phyloP scores from a whole-genome alignment of 2,797 vertebrate species.

The Microctenopoma stevenorrisi region DNA sequence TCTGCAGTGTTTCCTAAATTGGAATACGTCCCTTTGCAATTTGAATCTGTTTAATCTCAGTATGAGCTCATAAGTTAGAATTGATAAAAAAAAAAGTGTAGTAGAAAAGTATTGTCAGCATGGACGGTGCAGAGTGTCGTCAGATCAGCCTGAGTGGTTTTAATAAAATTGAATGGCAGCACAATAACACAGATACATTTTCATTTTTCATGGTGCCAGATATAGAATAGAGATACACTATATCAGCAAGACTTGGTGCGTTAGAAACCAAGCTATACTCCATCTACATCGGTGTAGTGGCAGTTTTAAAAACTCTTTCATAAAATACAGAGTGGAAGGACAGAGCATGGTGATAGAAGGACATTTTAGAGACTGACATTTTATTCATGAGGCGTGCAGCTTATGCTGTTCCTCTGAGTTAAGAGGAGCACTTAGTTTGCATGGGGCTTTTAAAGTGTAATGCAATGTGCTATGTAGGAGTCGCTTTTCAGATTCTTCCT shows the following conservation, averaged over 20 bases:
- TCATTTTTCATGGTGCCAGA: slow-evolving; percentile 29
- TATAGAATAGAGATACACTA: slow-evolving; percentile 44
- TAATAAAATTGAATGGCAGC: slow-evolving; percentile 60
- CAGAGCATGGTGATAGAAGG: slow-evolving; percentile 48
- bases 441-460: slow-evolving; percentile 31
- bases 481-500: slow-evolving; percentile 33
- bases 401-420: slow-evolving; percentile 50
- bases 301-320: slow-evolving; percentile 64
- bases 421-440: slow-evolving; percentile 49
- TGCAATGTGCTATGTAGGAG: slow-evolving; percentile 13
- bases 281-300: slow-evolving; percentile 42
- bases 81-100: neutral
- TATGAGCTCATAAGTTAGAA: slow-evolving; percentile 42
- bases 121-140: slow-evolving; percentile 16
- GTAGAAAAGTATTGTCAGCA: slow-evolving; percentile 24
- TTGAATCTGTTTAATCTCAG: slow-evolving; percentile 52
- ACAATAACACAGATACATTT: slow-evolving; percentile 44
- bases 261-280: slow-evolving; percentile 43
- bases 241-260: slow-evolving; percentile 37
- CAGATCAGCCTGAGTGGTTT: slow-evolving; percentile 23
- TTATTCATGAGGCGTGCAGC: slow-evolving; percentile 68
- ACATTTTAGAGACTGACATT: slow-evolving; percentile 64
- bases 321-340: slow-evolving; percentile 61
- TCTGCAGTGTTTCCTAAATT: slow-evolving; percentile 44
- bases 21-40: slow-evolving; percentile 47